Evolutionary conservation across 2,888 invertebrate species (phyloP), one percentile per base, ranked within the genome.

Genomic region (Cosmia pyralina): DNA sequence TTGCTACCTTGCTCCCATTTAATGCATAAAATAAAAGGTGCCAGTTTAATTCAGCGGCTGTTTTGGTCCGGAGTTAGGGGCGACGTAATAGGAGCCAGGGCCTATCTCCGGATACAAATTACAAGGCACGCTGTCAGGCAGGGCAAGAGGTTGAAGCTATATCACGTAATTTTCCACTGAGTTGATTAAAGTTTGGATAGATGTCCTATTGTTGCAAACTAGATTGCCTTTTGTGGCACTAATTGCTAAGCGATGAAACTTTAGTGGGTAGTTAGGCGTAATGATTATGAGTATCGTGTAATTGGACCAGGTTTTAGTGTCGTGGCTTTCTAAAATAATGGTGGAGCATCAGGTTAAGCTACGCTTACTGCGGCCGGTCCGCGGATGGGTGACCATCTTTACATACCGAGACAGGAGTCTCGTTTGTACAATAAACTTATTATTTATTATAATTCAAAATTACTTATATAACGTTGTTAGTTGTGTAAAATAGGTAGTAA

Each of bases 91-190:
- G 72, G 69, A 72, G 48, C 57, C 62, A 55, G 64, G 44, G 81
- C 82, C 81, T 83, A 86, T 88, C 86, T 85, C 86, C 68, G 80
- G 83, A 77, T 77, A 86, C 85, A 85, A 86, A 89, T 89, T 87
- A 85, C 86, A 83, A 73, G 73, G 53, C 65, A 79, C 75, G 72
- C 67, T 77, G 68, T 65, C 69, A 69, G 50, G 28, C 53, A 53
- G 70, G 62, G 57, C 69, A 75, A 41, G 65, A 72, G 72, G 72
- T 69, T 68, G 67, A 60, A 64, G 59, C 75, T 71, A 64, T 69
- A 80, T 74, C 79, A 78, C 67, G 74, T 71, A 72, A 79, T 84
- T 84, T 77, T 74, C 73, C 80, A 74, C 71, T 34, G 69, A 78
- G 71, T 81, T 80, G 84, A 86, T 84, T 87, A 82, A 79, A 82